Base-by-base conservation (phyloP, 2,888 invertebrate genomes). In the Tenodera sinensis region DNA sequence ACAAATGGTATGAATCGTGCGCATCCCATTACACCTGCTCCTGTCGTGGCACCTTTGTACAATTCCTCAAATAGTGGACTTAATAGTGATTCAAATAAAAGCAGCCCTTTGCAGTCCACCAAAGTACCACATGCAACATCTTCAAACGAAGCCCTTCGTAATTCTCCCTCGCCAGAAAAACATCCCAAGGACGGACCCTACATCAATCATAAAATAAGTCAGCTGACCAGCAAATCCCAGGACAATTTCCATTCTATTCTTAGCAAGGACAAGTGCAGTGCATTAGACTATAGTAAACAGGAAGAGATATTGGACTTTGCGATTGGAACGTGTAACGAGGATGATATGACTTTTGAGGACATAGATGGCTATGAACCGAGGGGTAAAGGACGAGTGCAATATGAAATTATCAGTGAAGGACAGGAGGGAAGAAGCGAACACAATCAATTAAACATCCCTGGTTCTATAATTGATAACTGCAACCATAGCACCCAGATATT, bases 401-500 rank as follows among this genome's bases (percentile, higher is more conserved):
- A 83, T 83, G 54, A 47, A 28, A 82, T 28, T 14, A 54, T 85
- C 28, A 42, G 83, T 28, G 34, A 42, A 15, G 34, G 71, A 9
- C 54, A 84, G 54, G 88, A 42, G 25, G 82, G 85, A 28, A 82
- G 82, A 54, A 86, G 86, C n/a, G 71, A 89, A 47, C 83, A 86
- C 14, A 83, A 47, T 30, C 82, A 83, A 25, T 14, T 15, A 25
- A 85, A 88, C 34, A 85, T 89, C 28, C 89, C 89, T 28, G 89
- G 89, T 30, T 25, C 86, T 47, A 86, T 89, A 25, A 86, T 71
- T 27, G 89, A 89, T 25, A 83, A 83, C 47, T 89, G 89, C 28
- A 87, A 71, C 12, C 89, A 89, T 71, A 87, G 83, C 83, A 89
- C 89, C 12, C 89, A 89, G 30, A 89, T 89, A 28, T 89, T 86